A percentile compares a stretch with the other conserved stretches of the same genome.
Conservation (phyloP, 2,797 vertebrate genomes). For the Hirundo rustica region DNA sequence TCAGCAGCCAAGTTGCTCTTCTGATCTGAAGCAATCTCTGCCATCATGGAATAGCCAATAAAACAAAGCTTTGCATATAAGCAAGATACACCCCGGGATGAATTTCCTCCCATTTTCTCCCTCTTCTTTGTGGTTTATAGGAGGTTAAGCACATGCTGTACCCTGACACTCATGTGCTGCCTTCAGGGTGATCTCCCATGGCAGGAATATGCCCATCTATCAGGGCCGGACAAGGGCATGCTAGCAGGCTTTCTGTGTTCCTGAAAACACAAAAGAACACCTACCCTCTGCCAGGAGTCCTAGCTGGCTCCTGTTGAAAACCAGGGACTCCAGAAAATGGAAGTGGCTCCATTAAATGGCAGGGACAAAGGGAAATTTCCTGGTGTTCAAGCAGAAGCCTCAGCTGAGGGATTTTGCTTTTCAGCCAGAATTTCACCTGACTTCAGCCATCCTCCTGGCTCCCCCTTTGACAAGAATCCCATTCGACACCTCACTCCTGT, state of each 20-base stretch:
- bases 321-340: neutral
- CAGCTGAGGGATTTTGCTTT: neutral
- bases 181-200: neutral
- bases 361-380: neutral
- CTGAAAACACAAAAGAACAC: neutral
- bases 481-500: neutral
- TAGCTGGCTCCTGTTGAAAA: neutral
- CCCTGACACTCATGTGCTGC: accelerated
- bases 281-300: neutral
- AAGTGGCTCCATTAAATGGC: neutral
- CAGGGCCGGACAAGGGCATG: neutral
- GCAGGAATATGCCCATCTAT: neutral
- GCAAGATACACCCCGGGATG: neutral
- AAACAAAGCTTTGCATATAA: neutral
- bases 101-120: neutral
- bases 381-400: neutral
- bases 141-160: neutral
- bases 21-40: neutral
- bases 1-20: neutral
- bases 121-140: neutral
- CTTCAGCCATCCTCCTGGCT: neutral
- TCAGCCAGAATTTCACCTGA: neutral
- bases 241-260: neutral
- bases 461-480: neutral
- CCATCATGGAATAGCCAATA: neutral